Conservation (phyloP, 2,797 vertebrate species). For the Ptychobarbus kaznakovi region DNA sequence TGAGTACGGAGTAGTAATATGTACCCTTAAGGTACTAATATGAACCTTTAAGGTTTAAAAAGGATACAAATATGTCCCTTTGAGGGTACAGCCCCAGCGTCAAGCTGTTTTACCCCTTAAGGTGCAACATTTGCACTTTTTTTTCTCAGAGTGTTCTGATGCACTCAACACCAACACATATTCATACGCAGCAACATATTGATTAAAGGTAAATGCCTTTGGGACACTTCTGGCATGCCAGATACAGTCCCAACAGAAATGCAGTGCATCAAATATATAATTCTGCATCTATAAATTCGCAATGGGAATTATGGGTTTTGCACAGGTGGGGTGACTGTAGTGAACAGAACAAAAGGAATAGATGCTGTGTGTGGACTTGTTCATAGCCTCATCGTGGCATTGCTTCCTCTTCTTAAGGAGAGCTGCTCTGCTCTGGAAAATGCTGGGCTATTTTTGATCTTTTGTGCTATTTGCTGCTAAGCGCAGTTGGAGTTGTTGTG, state of each 20-base stretch:
- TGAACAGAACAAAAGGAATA: not conserved
- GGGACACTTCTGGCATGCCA: not conserved
- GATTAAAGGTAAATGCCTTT: not conserved
- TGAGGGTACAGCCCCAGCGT: not conserved
- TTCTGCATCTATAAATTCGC: not conserved
- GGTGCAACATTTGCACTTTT: not conserved
- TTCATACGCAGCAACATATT: not conserved
- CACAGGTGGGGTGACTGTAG: not conserved
- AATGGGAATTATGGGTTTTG: slow-evolving; percentile 5
- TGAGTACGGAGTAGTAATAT: not conserved
- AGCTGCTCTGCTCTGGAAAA: slow-evolving; percentile 79
- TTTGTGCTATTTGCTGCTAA: slow-evolving; percentile 84
- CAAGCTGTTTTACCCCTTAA: not conserved
- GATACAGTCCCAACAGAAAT: not conserved
- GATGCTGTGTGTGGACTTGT: slow-evolving; percentile 52
- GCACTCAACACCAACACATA: not conserved
- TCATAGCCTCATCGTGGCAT: slow-evolving; percentile 53
- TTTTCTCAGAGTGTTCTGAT: not conserved
- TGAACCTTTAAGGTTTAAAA: not conserved
- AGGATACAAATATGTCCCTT: not conserved
- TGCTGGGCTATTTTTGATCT: slow-evolving; percentile 82
- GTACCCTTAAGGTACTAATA: not conserved
- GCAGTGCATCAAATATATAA: not conserved
- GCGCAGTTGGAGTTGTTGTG: slow-evolving; percentile 76
- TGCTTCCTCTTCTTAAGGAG: slow-evolving; percentile 72